A percentile compares a stretch with the other conserved stretches of the same genome.
phyloP scores from a whole-genome alignment of 2,797 vertebrate species.

The Thalassophryne amazonica region DNA sequence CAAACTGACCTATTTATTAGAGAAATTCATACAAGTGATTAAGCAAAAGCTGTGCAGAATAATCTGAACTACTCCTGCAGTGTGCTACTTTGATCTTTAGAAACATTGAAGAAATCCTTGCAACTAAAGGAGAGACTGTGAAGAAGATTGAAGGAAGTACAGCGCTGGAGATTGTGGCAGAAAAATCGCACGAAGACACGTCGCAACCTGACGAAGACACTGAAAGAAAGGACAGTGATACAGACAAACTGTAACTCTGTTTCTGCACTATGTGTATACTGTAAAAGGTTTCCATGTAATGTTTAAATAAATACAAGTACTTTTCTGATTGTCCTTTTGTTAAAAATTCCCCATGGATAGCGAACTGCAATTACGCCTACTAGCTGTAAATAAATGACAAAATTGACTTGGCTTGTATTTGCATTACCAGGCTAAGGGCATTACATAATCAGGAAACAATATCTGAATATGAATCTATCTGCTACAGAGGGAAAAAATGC shows the following conservation, averaged over 20 bases:
- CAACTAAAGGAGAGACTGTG: conserved; percentile 89
- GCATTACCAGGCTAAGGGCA: too few relatives aligned
- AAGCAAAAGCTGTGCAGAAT: not conserved
- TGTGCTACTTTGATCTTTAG: conserved; percentile 57
- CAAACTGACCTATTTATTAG: too few relatives aligned
- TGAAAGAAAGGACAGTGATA: conserved; percentile 17
- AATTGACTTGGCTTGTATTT: too few relatives aligned
- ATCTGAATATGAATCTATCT: too few relatives aligned
- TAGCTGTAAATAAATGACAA: too few relatives aligned
- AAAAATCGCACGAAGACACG: conserved; percentile 51
- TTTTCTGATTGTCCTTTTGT: not conserved
- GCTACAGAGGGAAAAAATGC: too few relatives aligned
- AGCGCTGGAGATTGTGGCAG: conserved; percentile 80
- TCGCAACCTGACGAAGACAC: conserved; percentile 22
- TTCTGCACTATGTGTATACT: conserved; percentile 2
- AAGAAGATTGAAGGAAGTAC: conserved; percentile 73
- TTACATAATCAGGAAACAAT: too few relatives aligned
- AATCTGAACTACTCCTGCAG: not conserved
- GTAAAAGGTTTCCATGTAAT: conserved; percentile 5
- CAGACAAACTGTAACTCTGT: conserved; percentile 47
- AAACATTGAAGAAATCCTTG: conserved; percentile 96
- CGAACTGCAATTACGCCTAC: too few relatives aligned
- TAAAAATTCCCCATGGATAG: too few relatives aligned
- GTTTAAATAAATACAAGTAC: conserved; percentile 22
- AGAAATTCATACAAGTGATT: not conserved